These are phyloP conservation scores for Andrena haemorrhoa DNA, from an alignment of 2,888 invertebrate genomes.

Conservation along the genomic window DNA sequence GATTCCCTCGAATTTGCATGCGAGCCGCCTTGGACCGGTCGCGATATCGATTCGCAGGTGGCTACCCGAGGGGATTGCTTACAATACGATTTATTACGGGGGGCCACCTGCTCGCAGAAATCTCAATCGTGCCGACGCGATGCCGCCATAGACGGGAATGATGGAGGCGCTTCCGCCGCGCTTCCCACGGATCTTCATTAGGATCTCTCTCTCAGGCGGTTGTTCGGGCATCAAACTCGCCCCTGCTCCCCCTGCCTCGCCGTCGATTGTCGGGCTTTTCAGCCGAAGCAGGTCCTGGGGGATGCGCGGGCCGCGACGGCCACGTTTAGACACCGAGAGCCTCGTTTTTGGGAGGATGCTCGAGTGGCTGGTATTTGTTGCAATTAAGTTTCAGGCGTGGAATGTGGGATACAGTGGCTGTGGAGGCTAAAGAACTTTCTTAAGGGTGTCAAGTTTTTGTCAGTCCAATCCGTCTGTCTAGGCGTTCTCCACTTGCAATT, in stretches of 20 bases:
- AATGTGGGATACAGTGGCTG: no score
- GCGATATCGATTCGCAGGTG: conserved; percentile 83
- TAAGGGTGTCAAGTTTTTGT: no score
- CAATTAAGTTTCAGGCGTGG: neutral
- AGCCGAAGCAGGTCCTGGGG: neutral
- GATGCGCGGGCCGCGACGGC: neutral
- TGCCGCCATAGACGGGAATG: conserved; percentile 68
- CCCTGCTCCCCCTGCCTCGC: neutral
- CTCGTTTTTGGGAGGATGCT: neutral
- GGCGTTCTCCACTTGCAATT: no score
- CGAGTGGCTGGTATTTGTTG: neutral
- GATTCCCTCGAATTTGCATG: conserved; percentile 77
- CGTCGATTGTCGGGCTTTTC: neutral
- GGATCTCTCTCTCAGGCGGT: conserved; percentile 27
- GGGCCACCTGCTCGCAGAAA: conserved; percentile 81
- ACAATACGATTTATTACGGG: conserved; percentile 83
- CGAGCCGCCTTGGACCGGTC: conserved; percentile 71
- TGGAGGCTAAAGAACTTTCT: no score
- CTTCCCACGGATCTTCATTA: conserved; percentile 74
- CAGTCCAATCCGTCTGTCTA: no score
- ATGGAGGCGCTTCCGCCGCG: conserved; percentile 58
- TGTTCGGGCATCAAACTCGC: conserved; percentile 12
- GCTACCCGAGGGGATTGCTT: conserved; percentile 79
- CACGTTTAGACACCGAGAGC: neutral
- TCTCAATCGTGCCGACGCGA: conserved; percentile 79